These are phyloP conservation scores for Falco peregrinus DNA, from an alignment of 2,797 vertebrate genomes.

Conservation along the genomic window DNA sequence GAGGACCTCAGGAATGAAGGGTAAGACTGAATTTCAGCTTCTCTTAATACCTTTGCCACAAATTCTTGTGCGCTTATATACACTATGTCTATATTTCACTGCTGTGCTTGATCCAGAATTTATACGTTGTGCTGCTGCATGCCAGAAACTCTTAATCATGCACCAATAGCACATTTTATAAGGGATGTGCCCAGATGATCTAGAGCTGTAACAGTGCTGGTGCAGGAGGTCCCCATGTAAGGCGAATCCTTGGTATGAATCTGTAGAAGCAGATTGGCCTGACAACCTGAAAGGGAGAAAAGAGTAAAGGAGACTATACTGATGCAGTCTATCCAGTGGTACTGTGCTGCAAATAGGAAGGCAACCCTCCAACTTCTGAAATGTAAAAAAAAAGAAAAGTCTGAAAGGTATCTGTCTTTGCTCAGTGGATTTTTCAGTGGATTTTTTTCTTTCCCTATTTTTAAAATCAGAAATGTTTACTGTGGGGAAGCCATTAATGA, in stretches of 20 bases:
- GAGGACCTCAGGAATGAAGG: background rate
- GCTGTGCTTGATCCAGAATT: background rate
- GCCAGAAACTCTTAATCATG: background rate
- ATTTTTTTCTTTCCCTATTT: background rate
- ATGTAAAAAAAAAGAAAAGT: no score
- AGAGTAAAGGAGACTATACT: background rate
- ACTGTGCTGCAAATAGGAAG: background rate
- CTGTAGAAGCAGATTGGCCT: background rate
- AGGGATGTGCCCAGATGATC: background rate
- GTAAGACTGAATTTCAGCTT: background rate
- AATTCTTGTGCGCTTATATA: background rate
- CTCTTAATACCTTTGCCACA: background rate
- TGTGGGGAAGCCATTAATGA: background rate
- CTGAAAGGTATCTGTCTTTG: background rate
- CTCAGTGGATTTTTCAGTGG: background rate
- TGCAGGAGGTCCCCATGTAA: background rate
- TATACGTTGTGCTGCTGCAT: background rate
- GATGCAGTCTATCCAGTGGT: background rate
- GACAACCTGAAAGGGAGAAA: background rate
- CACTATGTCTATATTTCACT: background rate
- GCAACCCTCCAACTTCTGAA: background rate
- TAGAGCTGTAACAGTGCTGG: background rate
- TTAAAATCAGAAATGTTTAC: background rate
- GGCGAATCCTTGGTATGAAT: background rate
- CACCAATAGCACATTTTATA: background rate